Percentiles rank a stretch among this genome's conserved stretches.
phyloP scores from a whole-genome alignment of 2,797 vertebrate genomes.

The Lagorchestes hirsutus region DNA sequence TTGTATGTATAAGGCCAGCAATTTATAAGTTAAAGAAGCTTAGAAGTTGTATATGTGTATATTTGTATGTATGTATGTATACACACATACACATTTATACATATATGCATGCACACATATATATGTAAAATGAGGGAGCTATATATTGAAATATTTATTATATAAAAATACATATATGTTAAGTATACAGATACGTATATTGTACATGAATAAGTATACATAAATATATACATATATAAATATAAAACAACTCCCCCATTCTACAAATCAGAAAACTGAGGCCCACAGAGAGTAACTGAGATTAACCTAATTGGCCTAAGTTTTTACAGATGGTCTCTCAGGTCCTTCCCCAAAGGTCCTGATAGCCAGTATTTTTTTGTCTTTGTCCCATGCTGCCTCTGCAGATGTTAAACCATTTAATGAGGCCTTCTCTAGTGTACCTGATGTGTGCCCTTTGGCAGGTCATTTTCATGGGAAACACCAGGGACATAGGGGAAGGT shows the following conservation, averaged over 20 bases:
- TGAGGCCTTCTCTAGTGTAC: not conserved
- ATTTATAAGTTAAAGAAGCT: not conserved
- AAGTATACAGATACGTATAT: not conserved
- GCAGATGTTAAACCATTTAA: not conserved
- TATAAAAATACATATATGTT: too few relatives aligned
- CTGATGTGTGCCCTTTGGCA: not conserved
- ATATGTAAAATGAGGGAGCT: not conserved
- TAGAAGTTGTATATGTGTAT: too few relatives aligned
- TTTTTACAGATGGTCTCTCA: not conserved
- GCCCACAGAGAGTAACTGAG: not conserved
- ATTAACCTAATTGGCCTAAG: not conserved
- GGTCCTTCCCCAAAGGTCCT: not conserved
- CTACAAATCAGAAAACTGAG: not conserved
- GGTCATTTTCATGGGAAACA: not conserved
- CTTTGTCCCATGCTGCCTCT: not conserved
- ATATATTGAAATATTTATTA: not conserved
- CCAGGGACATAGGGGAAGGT: not conserved
- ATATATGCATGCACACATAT: not conserved
- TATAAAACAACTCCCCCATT: not conserved
- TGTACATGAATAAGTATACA: not conserved
- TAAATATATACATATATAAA: too few relatives aligned
- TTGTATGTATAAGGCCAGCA: not conserved
- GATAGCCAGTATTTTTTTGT: not conserved
- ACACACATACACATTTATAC: not conserved
- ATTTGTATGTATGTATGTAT: fast-evolving